Evolutionary conservation across 2,888 invertebrate species (phyloP).

Genomic region (Sminthurinus aureus): DNA sequence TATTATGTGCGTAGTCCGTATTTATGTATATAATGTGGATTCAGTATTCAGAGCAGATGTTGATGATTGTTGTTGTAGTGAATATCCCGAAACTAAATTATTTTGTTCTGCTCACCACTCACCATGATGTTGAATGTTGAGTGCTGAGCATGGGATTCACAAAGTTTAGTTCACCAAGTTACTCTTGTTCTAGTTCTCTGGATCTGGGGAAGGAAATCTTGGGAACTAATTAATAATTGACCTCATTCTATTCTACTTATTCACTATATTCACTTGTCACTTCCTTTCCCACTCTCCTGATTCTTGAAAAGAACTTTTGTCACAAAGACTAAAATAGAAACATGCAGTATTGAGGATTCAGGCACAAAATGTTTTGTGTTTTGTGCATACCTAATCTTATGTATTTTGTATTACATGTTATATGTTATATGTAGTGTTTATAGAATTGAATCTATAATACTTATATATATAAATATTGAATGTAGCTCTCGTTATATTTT

Average conservation of each 20-base stretch:
- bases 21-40: neutral
- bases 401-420: neutral
- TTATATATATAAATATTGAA: too few species aligned
- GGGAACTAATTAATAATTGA: slow-evolving; percentile 51
- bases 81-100: slow-evolving; percentile 39
- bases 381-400: too few species aligned
- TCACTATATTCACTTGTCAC: slow-evolving; percentile 34
- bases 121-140: neutral
- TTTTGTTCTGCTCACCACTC: slow-evolving; percentile 41
- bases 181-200: neutral
- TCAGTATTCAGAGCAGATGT: neutral
- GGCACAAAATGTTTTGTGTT: too few species aligned
- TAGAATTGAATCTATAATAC: too few species aligned
- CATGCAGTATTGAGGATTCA: neutral
- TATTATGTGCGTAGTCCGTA: too few species aligned
- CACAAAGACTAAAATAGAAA: neutral
- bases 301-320: slow-evolving; percentile 14
- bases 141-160: neutral
- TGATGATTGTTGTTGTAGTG: neutral
- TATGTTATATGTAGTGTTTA: neutral
- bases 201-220: slow-evolving; percentile 31
- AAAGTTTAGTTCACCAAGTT: neutral
- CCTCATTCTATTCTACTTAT: slow-evolving; percentile 30
- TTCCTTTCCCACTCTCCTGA: slow-evolving; percentile 32
- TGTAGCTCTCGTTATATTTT: too few species aligned